A percentile compares a stretch with the other conserved stretches of the same genome.
Conservation (phyloP, 2,888 invertebrate species). For the Ormyrus pomaceus region DNA sequence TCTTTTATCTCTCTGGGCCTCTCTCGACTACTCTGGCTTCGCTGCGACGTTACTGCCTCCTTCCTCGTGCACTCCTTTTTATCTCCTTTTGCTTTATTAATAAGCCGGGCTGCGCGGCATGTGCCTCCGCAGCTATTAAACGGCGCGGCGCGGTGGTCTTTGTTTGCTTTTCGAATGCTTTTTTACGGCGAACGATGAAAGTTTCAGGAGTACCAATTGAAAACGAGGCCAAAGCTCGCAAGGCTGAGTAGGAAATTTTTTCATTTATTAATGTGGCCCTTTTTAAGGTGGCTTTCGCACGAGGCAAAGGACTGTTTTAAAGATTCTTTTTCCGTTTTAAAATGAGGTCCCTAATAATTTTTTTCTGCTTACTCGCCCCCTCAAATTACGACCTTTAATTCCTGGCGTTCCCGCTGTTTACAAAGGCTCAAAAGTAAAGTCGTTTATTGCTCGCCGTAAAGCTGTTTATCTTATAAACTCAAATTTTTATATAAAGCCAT, state of each 20-base stretch:
- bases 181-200: too few relatives aligned
- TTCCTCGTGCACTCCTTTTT: neutral
- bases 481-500: neutral
- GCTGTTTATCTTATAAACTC: neutral
- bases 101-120: neutral
- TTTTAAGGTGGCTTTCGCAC: slow-evolving; percentile 1
- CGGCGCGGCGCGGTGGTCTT: too few relatives aligned
- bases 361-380: slow-evolving; percentile 18
- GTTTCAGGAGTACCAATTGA: too few relatives aligned
- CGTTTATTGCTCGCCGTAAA: neutral
- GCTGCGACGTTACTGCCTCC: slow-evolving; percentile 9
- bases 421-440: too few relatives aligned
- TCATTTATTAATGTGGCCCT: neutral
- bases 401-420: neutral
- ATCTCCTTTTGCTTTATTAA: slow-evolving; percentile 39
- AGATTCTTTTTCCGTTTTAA: slow-evolving; percentile 9
- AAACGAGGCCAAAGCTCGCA: too few relatives aligned
- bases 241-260: neutral
- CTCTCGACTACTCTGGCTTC: slow-evolving; percentile 17
- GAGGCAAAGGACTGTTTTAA: neutral
- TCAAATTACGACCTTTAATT: slow-evolving; percentile 27
- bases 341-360: neutral
- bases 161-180: too few relatives aligned
- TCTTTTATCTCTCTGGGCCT: slow-evolving; percentile 37
- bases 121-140: neutral